Evolutionary conservation across 2,888 invertebrate genomes (phyloP), one percentile per base, ranked within the genome.

Genomic region (Cantharis rustica): DNA sequence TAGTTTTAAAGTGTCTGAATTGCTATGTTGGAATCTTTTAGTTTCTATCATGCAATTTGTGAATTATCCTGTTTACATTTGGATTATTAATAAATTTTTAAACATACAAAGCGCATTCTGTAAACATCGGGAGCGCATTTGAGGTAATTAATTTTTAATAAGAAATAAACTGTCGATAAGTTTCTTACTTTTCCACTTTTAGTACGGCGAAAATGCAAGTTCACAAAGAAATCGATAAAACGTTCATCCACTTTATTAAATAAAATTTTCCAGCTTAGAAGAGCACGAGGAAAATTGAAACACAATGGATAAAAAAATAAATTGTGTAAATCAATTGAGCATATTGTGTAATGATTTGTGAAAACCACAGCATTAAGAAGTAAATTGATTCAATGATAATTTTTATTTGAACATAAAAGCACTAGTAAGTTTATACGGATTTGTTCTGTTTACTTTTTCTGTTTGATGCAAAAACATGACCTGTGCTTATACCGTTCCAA

Each of bases 401-500:
- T 78, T 78, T 78, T 78, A 75, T 78, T 78, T 78, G 78, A 68
- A 73, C 75, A 73, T 78, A 71, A 72, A 78, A 75, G 78, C 75
- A 78, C 75, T 75, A 78, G 71, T 75, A 73, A 75, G 75, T 78
- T 78, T 78, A 74, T 75, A 78, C 75, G 73, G 78, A 78, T 78
- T 78, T 78, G 78, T 75, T 75, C 63, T 78, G 73, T 78, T 78
- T 78, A 68, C 75, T 71, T 75, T 75, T 78, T 75, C 71, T 75
- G 75, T 78, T 75, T 78, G 75, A 78, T 75, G 75, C 75, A 75
- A 75, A 78, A 78, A 73, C 73, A 75, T 78, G 75, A 78, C 78
- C 75, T 75, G 77, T 77, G 77, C 77, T 77, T 77, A 72, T 72
- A 66, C 70, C 72, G 70, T 61, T 77, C 69, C 72, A 72, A 75